A percentile compares a stretch with the other conserved stretches of the same genome.
Conservation (phyloP, 2,797 vertebrate genomes). For the Coregonus suidteri region DNA sequence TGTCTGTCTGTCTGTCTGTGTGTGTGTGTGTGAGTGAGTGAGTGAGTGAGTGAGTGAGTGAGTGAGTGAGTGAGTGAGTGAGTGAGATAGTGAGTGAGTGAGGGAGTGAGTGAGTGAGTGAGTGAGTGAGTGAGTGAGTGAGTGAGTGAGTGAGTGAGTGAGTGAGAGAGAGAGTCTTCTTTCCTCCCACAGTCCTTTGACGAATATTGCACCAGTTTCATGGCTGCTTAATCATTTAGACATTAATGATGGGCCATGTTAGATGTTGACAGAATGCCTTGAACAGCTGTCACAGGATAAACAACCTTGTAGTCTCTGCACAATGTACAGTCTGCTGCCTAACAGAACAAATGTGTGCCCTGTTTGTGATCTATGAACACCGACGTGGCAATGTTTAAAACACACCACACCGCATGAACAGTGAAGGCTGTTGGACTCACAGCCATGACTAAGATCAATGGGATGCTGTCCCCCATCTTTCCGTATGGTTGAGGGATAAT, state of each 20-base stretch:
- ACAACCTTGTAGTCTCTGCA: constrained; percentile 20
- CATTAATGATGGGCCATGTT: constrained; percentile 47
- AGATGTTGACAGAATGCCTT: constrained; percentile 40
- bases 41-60: constrained; percentile 45
- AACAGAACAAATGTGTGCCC: constrained; percentile 20
- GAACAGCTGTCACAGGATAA: constrained; percentile 38
- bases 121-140: constrained; percentile 45
- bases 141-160: constrained; percentile 45
- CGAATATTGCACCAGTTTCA: constrained; percentile 56
- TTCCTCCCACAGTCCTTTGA: constrained; percentile 41
- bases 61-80: constrained; percentile 45
- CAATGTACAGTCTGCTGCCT: constrained; percentile 24
- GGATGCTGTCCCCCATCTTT: not conserved
- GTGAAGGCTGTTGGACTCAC: constrained; percentile 11
- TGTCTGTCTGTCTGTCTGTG: too few relatives aligned
- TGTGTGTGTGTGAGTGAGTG: too few relatives aligned
- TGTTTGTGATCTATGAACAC: constrained; percentile 18
- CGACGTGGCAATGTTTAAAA: constrained; percentile 12
- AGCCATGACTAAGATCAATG: constrained; percentile 8
- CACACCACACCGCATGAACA: not conserved
- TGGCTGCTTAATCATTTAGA: constrained; percentile 45
- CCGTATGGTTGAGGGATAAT: constrained; percentile 7
- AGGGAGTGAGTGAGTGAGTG: constrained; percentile 45
- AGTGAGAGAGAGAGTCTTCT: constrained; percentile 40
- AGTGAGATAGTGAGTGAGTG: constrained; percentile 43